A percentile compares a stretch with the other conserved stretches of the same genome.
Conservation (phyloP, 2,113 vertebrate genomes). For the Ibidorhyncha struthersii region DNA sequence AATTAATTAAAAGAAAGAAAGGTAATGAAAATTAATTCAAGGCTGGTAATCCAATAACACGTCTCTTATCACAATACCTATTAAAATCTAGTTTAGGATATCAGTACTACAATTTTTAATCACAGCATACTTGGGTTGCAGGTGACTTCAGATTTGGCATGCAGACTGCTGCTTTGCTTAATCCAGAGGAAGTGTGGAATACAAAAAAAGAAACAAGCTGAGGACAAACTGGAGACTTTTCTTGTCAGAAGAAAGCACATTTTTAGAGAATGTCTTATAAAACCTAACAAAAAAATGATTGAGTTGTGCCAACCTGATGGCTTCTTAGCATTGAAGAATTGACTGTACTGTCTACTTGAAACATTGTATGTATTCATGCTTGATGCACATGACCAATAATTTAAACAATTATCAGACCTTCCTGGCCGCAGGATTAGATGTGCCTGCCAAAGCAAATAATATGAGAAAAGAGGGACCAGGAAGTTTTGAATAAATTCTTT, state of each 20-base stretch:
- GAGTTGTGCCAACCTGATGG: not conserved
- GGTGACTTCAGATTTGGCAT: not conserved
- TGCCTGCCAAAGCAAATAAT: not conserved
- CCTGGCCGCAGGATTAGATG: not conserved
- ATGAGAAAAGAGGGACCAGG: not conserved
- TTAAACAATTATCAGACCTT: not conserved
- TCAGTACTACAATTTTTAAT: conserved; percentile 30
- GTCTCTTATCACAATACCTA: conserved; percentile 15
- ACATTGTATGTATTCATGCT: not conserved
- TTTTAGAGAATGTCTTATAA: not conserved
- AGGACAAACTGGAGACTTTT: not conserved
- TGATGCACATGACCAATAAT: not conserved
- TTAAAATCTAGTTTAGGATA: conserved; percentile 42
- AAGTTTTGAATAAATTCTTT: not conserved
- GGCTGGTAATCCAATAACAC: conserved; percentile 7
- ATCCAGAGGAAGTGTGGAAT: not conserved
- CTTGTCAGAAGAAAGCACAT: not conserved
- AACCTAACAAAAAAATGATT: not conserved
- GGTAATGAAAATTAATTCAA: conserved; percentile 44
- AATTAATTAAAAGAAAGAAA: conserved; percentile 22
- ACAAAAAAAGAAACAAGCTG: not conserved
- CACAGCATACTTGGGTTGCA: not conserved
- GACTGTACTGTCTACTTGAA: not conserved
- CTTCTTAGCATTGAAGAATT: not conserved
- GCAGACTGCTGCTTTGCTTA: not conserved